Percentiles rank a stretch among this genome's conserved stretches.
phyloP scores from a whole-genome alignment of 2,797 vertebrate genomes.

The Sphenopsis melanotis region DNA sequence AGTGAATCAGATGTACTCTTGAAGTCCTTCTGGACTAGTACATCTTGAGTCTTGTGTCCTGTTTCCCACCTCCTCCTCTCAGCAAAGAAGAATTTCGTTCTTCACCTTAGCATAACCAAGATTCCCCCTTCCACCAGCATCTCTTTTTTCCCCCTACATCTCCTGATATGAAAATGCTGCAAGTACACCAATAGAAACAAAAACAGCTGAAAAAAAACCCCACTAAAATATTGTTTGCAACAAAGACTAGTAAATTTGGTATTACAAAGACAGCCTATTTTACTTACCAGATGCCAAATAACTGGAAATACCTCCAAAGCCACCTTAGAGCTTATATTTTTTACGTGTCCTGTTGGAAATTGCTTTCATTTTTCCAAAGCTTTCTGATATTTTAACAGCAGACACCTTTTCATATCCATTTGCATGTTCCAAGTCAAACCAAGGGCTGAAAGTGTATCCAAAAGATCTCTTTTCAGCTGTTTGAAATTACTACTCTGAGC shows the following conservation, averaged over 20 bases:
- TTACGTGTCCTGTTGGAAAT: neutral
- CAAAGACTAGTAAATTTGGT: neutral
- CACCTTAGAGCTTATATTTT: neutral
- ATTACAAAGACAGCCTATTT: neutral
- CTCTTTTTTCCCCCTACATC: neutral
- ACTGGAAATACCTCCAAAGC: neutral
- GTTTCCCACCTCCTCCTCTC: neutral
- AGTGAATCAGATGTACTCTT: neutral
- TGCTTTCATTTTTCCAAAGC: neutral
- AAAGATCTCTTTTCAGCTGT: neutral
- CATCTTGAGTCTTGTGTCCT: neutral
- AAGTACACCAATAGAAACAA: neutral
- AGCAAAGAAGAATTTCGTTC: neutral
- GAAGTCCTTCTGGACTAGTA: neutral
- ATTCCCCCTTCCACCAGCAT: neutral
- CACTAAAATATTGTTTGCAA: neutral
- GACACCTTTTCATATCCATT: neutral
- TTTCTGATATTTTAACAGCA: neutral
- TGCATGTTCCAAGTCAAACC: slow-evolving; percentile 17
- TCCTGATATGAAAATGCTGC: neutral
- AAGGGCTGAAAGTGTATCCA: neutral
- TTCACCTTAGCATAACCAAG: neutral
- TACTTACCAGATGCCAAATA: neutral
- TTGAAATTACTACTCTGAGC: slow-evolving; percentile 19
- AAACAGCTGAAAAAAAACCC: rapidly evolving